A percentile compares a stretch with the other conserved stretches of the same genome.
These are phyloP conservation scores for Alosa sapidissima DNA, from an alignment of 2,797 vertebrate species.

Conservation along the genomic window DNA sequence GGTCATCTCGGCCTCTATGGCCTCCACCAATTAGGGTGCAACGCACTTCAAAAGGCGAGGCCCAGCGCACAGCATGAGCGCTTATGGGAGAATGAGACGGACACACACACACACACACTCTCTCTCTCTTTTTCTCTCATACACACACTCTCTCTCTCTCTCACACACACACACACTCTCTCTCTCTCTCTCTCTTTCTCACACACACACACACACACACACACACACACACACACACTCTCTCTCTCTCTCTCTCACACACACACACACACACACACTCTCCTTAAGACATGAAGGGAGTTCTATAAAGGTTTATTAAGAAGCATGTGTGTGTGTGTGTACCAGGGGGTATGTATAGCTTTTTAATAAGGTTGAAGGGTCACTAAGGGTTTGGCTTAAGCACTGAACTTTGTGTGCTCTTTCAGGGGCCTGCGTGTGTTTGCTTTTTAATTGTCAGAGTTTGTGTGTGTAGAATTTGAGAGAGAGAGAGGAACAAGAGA, in stretches of 20 bases:
- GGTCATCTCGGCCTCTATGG: slow-evolving; percentile 88
- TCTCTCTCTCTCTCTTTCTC: not conserved
- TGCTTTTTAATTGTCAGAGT: not conserved
- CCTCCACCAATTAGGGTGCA: slow-evolving; percentile 98
- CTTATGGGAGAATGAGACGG: slow-evolving; percentile 82
- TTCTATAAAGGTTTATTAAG: slow-evolving; percentile 20
- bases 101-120: not conserved
- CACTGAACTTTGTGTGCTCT: not conserved
- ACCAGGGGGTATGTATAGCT: slow-evolving; percentile 61
- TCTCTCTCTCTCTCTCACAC: not conserved
- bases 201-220: not conserved
- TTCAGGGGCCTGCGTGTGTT: slow-evolving; percentile 26
- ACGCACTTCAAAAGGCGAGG: slow-evolving; percentile 92
- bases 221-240: not conserved
- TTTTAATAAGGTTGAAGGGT: slow-evolving; percentile 80
- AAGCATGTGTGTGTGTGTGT: not conserved
- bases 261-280: slow-evolving; percentile 50
- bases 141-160: not conserved
- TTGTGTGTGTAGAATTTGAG: not conserved
- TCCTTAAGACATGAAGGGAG: slow-evolving; percentile 59
- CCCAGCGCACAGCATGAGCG: slow-evolving; percentile 88
- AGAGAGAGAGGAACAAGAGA: not conserved
- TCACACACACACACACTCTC: not conserved
- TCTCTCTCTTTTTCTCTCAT: not conserved
- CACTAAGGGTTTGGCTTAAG: slow-evolving; percentile 33